phyloP scores from a whole-genome alignment of 1,140 invertebrate species.

The Lerema accius region DNA sequence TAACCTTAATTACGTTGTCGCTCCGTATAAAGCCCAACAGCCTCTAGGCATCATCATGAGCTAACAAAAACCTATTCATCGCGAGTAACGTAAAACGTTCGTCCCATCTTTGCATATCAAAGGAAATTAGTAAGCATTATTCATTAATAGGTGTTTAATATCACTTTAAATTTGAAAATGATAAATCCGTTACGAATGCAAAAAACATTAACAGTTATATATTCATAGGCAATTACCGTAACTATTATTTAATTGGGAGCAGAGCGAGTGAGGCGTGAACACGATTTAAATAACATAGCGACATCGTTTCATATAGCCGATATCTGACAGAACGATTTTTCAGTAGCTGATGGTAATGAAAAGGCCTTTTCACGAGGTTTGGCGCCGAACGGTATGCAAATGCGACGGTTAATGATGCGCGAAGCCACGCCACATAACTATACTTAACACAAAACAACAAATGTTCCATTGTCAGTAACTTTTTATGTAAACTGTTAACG shows the following conservation, averaged over 20 bases:
- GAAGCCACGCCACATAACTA: constrained; percentile 58
- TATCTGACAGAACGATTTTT: constrained; percentile 69
- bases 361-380: constrained; percentile 77
- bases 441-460: constrained; percentile 35
- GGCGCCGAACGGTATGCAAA: constrained; percentile 70
- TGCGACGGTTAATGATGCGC: constrained; percentile 68
- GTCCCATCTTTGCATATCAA: not conserved
- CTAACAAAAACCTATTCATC: too few species aligned
- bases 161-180: not conserved
- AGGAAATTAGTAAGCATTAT: not conserved
- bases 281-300: constrained; percentile 39
- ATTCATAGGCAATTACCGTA: not conserved
- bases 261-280: constrained; percentile 7
- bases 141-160: not conserved
- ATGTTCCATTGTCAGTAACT: constrained; percentile 27
- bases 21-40: too few species aligned
- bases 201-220: constrained; percentile 5
- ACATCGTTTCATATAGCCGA: constrained; percentile 40
- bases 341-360: constrained; percentile 77
- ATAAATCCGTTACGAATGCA: not conserved
- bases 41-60: too few species aligned
- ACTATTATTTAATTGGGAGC: constrained; percentile 20
- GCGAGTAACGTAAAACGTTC: not conserved
- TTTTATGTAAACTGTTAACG: constrained; percentile 30
- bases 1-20: constrained; percentile 17